A percentile compares a stretch with the other conserved stretches of the same genome.
phyloP scores from a whole-genome alignment of 2,113 vertebrate species.

The Lasiurus cinereus region DNA sequence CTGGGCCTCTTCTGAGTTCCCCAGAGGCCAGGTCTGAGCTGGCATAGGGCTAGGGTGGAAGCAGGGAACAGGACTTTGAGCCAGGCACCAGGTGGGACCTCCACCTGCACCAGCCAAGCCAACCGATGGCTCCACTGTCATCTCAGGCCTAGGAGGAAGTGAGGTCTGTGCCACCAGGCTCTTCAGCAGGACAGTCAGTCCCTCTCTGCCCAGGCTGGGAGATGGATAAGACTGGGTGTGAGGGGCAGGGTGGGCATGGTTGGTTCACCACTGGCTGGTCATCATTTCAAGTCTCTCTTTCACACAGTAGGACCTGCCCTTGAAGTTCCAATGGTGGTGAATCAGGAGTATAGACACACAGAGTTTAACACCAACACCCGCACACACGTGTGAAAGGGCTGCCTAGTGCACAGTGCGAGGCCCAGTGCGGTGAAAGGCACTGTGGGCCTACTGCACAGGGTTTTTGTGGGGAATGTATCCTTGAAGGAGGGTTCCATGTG shows the following conservation, averaged over 20 bases:
- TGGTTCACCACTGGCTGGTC: not conserved
- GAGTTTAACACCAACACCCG: not conserved
- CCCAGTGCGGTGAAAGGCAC: not conserved
- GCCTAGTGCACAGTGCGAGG: not conserved
- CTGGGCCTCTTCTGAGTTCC: not conserved
- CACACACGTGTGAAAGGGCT: not conserved
- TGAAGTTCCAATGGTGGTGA: not conserved
- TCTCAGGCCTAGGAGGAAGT: not conserved
- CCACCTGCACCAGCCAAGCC: not conserved
- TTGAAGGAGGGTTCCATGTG: not conserved
- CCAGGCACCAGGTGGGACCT: not conserved
- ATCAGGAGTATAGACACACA: not conserved
- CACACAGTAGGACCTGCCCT: not conserved
- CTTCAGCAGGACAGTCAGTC: not conserved
- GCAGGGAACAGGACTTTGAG: not conserved
- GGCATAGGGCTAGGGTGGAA: not conserved
- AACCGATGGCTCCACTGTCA: not conserved
- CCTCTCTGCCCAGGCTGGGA: not conserved
- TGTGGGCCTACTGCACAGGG: not conserved
- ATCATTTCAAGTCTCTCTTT: not conserved
- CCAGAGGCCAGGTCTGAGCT: not conserved
- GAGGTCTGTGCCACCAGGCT: not conserved
- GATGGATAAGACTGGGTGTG: rapidly evolving
- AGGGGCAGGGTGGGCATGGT: rapidly evolving
- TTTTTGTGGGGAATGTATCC: rapidly evolving